Conservation (phyloP, 2,797 vertebrate genomes). For the Epinephelus malabaricus region DNA sequence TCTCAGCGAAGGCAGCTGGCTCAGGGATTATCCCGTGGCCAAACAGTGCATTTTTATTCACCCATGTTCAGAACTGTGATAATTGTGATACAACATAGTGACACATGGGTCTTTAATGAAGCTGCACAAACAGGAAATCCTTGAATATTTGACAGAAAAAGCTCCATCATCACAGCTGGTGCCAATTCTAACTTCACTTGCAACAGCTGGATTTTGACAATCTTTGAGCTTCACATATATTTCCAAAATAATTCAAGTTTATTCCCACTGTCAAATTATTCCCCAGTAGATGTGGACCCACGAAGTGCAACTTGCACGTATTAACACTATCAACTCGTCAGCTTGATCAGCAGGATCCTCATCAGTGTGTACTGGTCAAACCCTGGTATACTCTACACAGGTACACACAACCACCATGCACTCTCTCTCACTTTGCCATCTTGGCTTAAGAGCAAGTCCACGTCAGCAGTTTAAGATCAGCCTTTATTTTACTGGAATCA, state of each 20-base stretch:
- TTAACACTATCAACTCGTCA: not conserved
- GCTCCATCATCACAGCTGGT: not conserved
- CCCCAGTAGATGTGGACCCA: not conserved
- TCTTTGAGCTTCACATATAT: not conserved
- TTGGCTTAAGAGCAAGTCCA: conserved; percentile 14
- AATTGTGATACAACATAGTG: not conserved
- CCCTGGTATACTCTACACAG: not conserved
- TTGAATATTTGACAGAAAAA: not conserved
- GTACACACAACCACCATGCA: not conserved
- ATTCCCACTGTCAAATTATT: not conserved
- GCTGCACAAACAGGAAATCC: not conserved
- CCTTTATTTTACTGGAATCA: conserved; percentile 68
- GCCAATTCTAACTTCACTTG: not conserved
- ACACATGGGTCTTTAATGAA: not conserved
- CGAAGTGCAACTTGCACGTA: not conserved
- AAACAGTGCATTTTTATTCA: not conserved
- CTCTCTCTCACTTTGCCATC: not conserved
- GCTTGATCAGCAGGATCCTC: not conserved
- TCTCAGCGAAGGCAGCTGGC: not conserved
- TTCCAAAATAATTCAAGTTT: not conserved
- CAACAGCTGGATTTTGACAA: not conserved
- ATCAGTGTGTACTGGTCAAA: not conserved
- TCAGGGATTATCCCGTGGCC: not conserved
- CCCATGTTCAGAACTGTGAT: not conserved
- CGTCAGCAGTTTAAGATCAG: conserved; percentile 50